Percentiles rank a stretch among this genome's conserved stretches.
phyloP scores from a whole-genome alignment of 2,113 vertebrate genomes.

The Pyrgilauda ruficollis region DNA sequence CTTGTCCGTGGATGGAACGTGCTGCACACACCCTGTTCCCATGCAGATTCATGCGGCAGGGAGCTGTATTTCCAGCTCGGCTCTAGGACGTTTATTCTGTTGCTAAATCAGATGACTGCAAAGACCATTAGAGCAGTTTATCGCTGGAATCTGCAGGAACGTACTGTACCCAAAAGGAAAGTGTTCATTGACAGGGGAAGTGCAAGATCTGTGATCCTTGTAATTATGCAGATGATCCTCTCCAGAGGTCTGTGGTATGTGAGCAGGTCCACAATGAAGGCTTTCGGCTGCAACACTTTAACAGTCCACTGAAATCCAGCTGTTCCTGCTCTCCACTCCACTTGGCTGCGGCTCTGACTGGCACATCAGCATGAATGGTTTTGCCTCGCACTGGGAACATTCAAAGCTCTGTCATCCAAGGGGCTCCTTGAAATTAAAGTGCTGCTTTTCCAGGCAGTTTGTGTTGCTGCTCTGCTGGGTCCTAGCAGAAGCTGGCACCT shows the following conservation, averaged over 20 bases:
- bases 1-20: constrained; percentile 22
- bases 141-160: constrained; percentile 31
- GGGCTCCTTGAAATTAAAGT: neutral
- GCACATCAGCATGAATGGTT: neutral
- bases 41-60: neutral
- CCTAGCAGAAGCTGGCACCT: neutral
- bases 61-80: constrained; percentile 17
- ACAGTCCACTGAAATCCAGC: neutral
- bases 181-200: constrained; percentile 19
- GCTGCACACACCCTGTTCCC: constrained; percentile 55
- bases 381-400: neutral
- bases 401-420: neutral
- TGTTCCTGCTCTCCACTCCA: neutral
- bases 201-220: constrained; percentile 5
- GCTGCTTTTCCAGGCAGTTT: neutral
- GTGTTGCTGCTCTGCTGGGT: neutral
- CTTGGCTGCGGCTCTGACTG: neutral
- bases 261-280: neutral
- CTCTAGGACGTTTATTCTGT: neutral
- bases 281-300: neutral
- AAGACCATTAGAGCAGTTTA: constrained; percentile 41
- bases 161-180: constrained; percentile 33
- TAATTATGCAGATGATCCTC: constrained; percentile 28
- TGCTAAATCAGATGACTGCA: constrained; percentile 44
- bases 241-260: constrained; percentile 16